phyloP scores from a whole-genome alignment of 2,888 invertebrate species.

The Pomacea canaliculata region DNA sequence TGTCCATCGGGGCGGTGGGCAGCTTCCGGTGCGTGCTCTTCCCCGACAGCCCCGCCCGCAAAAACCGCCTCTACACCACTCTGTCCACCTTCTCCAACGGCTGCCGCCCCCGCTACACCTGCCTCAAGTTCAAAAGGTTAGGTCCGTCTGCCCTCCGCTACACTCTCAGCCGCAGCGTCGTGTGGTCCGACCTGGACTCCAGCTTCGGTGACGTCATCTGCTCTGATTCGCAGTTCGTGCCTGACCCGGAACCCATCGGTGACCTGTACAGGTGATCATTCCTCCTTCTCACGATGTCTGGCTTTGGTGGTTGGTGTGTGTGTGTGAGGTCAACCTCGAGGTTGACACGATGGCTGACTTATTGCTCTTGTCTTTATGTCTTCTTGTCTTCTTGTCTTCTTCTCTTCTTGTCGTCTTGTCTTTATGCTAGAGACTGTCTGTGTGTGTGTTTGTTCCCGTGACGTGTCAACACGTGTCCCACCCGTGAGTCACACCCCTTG shows the following conservation, averaged over 20 bases:
- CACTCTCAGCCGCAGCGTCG: slow-evolving; percentile 47
- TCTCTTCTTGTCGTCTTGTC: not conserved
- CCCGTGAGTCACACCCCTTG: no score
- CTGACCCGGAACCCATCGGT: slow-evolving; percentile 47
- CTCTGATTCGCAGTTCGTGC: slow-evolving; percentile 40
- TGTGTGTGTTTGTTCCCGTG: not conserved
- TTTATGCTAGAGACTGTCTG: not conserved
- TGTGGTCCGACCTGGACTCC: slow-evolving; percentile 45
- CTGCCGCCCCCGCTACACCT: slow-evolving; percentile 57
- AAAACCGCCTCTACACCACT: slow-evolving; percentile 45
- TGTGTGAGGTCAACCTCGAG: not conserved
- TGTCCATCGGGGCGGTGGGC: slow-evolving; percentile 43
- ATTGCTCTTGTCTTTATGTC: not conserved
- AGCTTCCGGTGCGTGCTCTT: slow-evolving; percentile 49
- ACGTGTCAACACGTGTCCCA: not conserved
- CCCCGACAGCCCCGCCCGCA: slow-evolving; percentile 39
- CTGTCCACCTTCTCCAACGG: slow-evolving; percentile 53
- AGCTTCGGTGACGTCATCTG: slow-evolving; percentile 37
- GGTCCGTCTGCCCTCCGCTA: slow-evolving; percentile 46
- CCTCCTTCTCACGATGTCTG: no score
- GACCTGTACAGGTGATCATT: slow-evolving; percentile 42
- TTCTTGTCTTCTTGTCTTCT: not conserved
- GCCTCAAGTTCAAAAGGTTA: slow-evolving; percentile 46
- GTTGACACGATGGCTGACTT: not conserved
- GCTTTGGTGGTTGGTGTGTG: not conserved